phyloP scores from a whole-genome alignment of 2,888 invertebrate genomes.

The Calameuta filiformis region DNA sequence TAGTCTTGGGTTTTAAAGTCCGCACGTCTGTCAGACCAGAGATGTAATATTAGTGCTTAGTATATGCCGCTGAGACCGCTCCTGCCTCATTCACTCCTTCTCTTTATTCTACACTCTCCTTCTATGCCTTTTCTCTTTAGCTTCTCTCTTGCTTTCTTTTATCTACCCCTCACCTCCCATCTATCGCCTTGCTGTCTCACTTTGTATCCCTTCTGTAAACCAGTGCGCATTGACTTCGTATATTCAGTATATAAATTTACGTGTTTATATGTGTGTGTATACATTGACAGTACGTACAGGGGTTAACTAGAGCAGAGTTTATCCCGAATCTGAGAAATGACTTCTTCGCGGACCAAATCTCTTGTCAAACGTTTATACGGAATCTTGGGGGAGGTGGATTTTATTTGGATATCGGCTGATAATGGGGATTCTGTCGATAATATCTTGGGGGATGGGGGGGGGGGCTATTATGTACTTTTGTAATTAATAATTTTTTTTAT shows the following conservation, averaged over 20 bases:
- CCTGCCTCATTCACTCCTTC: conserved; percentile 42
- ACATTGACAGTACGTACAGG: neutral
- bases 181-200: conserved; percentile 24
- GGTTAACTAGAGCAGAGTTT: conserved; percentile 23
- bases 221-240: neutral
- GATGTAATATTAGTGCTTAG: conserved; percentile 66
- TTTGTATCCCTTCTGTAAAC: conserved; percentile 8
- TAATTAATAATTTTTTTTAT: neutral
- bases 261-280: neutral
- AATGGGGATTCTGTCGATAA: neutral
- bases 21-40: conserved; percentile 65
- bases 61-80: conserved; percentile 49
- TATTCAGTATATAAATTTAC: conserved; percentile 17
- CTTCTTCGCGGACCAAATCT: conserved; percentile 16
- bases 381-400: neutral
- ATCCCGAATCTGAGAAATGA: conserved; percentile 18
- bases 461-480: neutral
- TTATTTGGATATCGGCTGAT: neutral
- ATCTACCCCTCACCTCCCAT: neutral
- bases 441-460: neutral
- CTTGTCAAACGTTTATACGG: neutral
- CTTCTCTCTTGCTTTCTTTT: conserved; percentile 4
- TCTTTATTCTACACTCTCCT: conserved; percentile 52
- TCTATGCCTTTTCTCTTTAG: conserved; percentile 6
- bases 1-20: conserved; percentile 66